These are phyloP conservation scores for Ochropleura plecta DNA, from an alignment of 2,888 invertebrate species.

Conservation along the genomic window DNA sequence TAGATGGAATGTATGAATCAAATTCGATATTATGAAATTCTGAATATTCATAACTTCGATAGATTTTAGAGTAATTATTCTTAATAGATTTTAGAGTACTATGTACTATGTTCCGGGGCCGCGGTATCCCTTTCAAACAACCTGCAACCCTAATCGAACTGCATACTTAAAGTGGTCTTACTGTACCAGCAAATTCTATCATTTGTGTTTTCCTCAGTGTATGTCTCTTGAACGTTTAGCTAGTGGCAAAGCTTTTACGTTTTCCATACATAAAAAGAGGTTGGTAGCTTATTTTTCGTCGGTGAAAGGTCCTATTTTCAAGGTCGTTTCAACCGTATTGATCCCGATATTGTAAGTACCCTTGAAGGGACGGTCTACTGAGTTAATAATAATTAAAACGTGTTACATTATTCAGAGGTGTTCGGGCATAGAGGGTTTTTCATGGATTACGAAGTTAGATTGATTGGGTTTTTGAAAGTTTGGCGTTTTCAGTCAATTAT, in stretches of 20 bases:
- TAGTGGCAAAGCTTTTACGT: neutral
- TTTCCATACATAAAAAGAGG: neutral
- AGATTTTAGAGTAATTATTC: too few species aligned
- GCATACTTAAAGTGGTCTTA: too few species aligned
- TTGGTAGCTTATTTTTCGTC: conserved; percentile 42
- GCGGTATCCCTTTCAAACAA: too few species aligned
- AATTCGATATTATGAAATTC: too few species aligned
- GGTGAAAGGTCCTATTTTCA: conserved; percentile 42
- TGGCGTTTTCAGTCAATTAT: neutral
- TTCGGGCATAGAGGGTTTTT: conserved; percentile 25
- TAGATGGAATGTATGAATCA: too few species aligned
- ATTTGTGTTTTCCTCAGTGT: neutral
- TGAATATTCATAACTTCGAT: too few species aligned
- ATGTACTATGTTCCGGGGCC: too few species aligned
- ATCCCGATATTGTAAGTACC: conserved; percentile 56
- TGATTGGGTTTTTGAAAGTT: conserved; percentile 18
- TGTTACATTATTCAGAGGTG: conserved; percentile 38
- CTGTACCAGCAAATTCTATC: neutral
- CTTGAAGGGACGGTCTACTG: conserved; percentile 19
- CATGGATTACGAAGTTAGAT: conserved; percentile 29
- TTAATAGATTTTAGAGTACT: too few species aligned
- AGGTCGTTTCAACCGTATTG: conserved; percentile 67
- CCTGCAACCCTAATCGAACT: too few species aligned
- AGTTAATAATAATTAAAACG: conserved; percentile 57
- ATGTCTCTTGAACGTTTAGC: neutral